Base-by-base conservation (phyloP, 2,888 invertebrate genomes). In the Zhuqinia jingwanae region DNA sequence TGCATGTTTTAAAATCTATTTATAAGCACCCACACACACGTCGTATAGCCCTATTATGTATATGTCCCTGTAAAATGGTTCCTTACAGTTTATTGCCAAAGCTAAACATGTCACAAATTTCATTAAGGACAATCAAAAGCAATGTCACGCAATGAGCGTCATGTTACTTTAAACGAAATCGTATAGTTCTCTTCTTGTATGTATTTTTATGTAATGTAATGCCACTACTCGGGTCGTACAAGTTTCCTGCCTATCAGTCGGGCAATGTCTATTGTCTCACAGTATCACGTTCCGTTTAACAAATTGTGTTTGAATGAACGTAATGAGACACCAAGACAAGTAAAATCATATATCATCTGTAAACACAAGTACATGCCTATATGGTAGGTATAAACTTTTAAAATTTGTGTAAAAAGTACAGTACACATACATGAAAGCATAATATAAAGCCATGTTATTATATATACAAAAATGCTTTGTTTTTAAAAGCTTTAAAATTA, bases 51-150 rank as follows among this genome's bases (percentile, higher is more conserved):
- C n/a, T n/a, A n/a, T n/a, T n/a, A n/a, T n/a, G n/a, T n/a, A n/a
- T n/a, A n/a, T n/a, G n/a, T n/a, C n/a, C n/a, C n/a, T n/a, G n/a
- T n/a, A n/a, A n/a, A n/a, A n/a, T n/a, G n/a, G n/a, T n/a, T n/a
- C n/a, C n/a, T n/a, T n/a, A n/a, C n/a, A n/a, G n/a, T n/a, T n/a
- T n/a, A n/a, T n/a, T n/a, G n/a, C n/a, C n/a, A n/a, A n/a, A n/a
- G n/a, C n/a, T 5, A 65, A 65, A 30, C 30, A 22, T 36, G 65
- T 22, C 65, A 65, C 30, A n/a, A 36, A 36, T 36, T 30, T 65
- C 30, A 65, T 65, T 65, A 65, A 65, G 17, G 65, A 17, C 17
- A 65, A 65, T 65, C 65, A 65, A 65, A 65, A 36, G 36, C 36
- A 65, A 20, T 36, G 36, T 30, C 65, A 65, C 65, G 65, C 36